These are phyloP conservation scores for Cybosia mesomella DNA, from an alignment of 2,888 invertebrate species.

Conservation along the genomic window DNA sequence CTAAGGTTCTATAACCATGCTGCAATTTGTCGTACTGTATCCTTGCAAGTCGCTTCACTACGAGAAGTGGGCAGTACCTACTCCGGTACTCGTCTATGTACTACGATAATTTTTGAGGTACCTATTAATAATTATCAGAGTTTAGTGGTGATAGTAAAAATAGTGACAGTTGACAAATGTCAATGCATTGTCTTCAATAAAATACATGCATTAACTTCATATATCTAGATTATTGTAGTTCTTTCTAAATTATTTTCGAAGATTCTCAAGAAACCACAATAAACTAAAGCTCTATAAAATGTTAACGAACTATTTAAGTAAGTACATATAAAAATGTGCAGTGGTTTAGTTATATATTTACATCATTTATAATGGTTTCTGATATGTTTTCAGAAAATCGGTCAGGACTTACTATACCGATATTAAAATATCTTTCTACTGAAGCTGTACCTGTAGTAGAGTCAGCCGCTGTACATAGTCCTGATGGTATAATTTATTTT, in stretches of 20 bases:
- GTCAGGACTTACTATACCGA: constrained; percentile 41
- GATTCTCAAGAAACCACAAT: neutral
- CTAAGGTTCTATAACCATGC: too few species aligned
- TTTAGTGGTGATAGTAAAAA: too few species aligned
- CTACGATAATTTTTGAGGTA: too few species aligned
- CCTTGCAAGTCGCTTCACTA: too few species aligned
- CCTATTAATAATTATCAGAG: too few species aligned
- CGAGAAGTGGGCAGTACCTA: too few species aligned
- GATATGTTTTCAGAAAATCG: constrained; percentile 45
- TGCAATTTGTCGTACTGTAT: too few species aligned
- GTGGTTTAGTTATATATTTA: constrained; percentile 6
- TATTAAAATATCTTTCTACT: constrained; percentile 62
- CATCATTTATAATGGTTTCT: neutral
- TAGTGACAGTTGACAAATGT: too few species aligned
- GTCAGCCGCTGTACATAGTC: constrained; percentile 40
- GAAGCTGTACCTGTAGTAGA: constrained; percentile 51
- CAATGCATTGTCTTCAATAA: too few species aligned
- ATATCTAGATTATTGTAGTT: constrained; percentile 1
- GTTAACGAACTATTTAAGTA: constrained; percentile 52
- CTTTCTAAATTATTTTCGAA: neutral
- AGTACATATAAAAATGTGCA: constrained; percentile 13
- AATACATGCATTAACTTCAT: too few species aligned
- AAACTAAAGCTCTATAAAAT: constrained; percentile 27
- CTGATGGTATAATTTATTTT: constrained; percentile 59
- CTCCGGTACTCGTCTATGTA: too few species aligned